These are phyloP conservation scores for Ellobius talpinus DNA, from an alignment of 2,113 vertebrate species.

Conservation along the genomic window DNA sequence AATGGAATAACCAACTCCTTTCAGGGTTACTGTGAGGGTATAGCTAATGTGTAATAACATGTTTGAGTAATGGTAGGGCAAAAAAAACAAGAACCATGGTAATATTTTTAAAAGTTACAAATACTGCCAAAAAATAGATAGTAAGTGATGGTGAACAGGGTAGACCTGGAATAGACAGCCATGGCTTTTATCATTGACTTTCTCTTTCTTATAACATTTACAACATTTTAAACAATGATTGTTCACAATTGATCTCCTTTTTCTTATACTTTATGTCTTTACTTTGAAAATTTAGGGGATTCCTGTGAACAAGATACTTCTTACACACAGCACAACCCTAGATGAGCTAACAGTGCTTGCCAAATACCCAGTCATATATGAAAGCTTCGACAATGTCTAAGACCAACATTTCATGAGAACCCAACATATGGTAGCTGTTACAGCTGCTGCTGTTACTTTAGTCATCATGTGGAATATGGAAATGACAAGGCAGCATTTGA, in stretches of 20 bases:
- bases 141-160: not conserved
- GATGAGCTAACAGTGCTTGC: not conserved
- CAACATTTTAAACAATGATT: not conserved
- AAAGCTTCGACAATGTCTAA: not conserved
- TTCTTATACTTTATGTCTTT: not conserved
- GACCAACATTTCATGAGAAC: not conserved
- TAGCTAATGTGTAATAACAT: not conserved
- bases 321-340: not conserved
- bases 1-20: constrained; percentile 15
- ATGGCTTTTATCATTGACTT: not conserved
- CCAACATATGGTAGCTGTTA: not conserved
- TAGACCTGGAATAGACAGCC: not conserved
- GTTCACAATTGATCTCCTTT: not conserved
- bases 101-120: not conserved
- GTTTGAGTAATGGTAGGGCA: not conserved
- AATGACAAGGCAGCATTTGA: constrained; percentile 2
- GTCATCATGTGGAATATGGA: not conserved
- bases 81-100: not conserved
- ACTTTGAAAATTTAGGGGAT: not conserved
- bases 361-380: not conserved
- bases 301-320: constrained; percentile 19
- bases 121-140: constrained; percentile 25
- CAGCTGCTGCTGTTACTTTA: constrained; percentile 1
- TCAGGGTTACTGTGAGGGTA: not conserved
- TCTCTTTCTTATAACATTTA: not conserved